These are phyloP conservation scores for Synanthedon tipuliformis DNA, from an alignment of 2,888 invertebrate species.

Conservation along the genomic window DNA sequence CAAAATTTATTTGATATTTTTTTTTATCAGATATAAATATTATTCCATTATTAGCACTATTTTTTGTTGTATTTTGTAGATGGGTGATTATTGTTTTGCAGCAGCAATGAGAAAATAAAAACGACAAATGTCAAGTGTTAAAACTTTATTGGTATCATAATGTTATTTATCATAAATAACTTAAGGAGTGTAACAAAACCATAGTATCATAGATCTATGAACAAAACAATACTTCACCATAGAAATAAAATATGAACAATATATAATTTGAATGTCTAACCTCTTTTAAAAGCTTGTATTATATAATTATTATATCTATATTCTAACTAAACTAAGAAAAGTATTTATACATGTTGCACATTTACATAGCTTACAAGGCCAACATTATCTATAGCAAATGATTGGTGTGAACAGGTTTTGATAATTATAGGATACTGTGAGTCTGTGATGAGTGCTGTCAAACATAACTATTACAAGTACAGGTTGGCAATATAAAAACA, in stretches of 20 bases:
- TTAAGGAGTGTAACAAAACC: constrained; percentile 57
- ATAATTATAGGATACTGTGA: not conserved
- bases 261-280: constrained; percentile 42
- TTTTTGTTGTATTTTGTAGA: no score
- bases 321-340: constrained; percentile 30
- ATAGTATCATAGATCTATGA: no score
- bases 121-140: not conserved
- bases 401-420: constrained; percentile 6
- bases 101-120: no score
- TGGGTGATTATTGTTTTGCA: no score
- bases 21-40: no score
- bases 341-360: constrained; percentile 52
- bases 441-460: not conserved
- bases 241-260: constrained; percentile 33
- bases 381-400: constrained; percentile 18
- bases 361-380: constrained; percentile 63
- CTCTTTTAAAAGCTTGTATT: constrained; percentile 12
- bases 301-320: not conserved
- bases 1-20: no score
- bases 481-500: not conserved
- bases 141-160: constrained; percentile 38
- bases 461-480: not conserved
- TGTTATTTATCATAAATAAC: constrained; percentile 28
- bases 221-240: constrained; percentile 54
- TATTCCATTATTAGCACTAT: no score